A percentile compares a stretch with the other conserved stretches of the same genome.
Conservation (phyloP, 2,797 vertebrate species). For the Myioborus miniatus region DNA sequence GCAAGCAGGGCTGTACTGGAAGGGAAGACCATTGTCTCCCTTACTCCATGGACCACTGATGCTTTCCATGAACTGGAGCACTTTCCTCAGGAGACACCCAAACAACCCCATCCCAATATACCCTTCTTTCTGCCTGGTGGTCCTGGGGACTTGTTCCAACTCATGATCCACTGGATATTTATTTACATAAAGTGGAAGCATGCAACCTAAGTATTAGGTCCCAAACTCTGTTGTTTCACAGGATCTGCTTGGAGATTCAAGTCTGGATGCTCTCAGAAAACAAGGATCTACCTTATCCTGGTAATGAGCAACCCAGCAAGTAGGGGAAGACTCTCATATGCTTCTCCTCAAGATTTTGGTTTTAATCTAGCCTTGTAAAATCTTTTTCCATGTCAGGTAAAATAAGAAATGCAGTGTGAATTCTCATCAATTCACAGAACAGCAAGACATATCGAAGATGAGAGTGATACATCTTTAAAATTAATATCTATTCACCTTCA, state of each 20-base stretch:
- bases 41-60: neutral
- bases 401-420: neutral
- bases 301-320: neutral
- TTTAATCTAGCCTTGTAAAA: neutral
- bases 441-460: accelerated
- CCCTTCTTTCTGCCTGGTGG: neutral
- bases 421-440: neutral
- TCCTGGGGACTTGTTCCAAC: neutral
- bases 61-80: neutral
- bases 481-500: neutral
- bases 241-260: neutral
- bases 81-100: neutral
- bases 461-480: neutral
- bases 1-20: neutral
- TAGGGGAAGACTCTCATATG: neutral
- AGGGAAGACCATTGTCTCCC: neutral
- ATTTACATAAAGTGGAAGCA: neutral
- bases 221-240: neutral
- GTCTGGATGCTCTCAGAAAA: neutral
- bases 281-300: neutral
- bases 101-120: neutral
- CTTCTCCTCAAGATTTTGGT: neutral
- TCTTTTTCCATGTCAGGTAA: neutral
- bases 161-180: neutral
- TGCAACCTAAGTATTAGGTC: neutral